These are phyloP conservation scores for Brachyhypopomus gauderio DNA, from an alignment of 2,113 vertebrate species.

Conservation along the genomic window DNA sequence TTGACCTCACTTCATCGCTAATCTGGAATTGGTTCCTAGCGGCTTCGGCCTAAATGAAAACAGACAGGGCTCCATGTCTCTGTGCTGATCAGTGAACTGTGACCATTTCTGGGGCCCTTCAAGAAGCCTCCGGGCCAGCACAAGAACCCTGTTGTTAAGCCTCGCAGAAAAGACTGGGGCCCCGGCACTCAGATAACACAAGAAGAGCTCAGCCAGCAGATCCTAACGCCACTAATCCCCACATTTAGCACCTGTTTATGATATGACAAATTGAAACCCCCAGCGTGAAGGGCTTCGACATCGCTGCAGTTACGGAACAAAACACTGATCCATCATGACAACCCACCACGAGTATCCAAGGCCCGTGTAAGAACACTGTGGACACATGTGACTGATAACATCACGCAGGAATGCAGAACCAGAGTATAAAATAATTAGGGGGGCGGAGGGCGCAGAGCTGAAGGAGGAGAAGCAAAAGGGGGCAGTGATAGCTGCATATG, in stretches of 20 bases:
- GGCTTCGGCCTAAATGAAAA: conserved; percentile 69
- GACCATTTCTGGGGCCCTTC: conserved; percentile 79
- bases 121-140: conserved; percentile 63
- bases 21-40: conserved; percentile 48
- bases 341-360: conserved; percentile 11
- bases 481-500: conserved; percentile 28
- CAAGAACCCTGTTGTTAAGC: conserved; percentile 85
- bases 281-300: conserved; percentile 45
- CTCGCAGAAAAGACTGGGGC: conserved; percentile 74
- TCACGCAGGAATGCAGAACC: conserved; percentile 84
- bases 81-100: conserved; percentile 77
- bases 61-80: conserved; percentile 71
- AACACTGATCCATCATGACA: conserved; percentile 49
- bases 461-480: conserved; percentile 6
- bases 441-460: conserved; percentile 51
- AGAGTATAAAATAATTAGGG: conserved; percentile 86
- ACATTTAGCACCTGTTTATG: conserved; percentile 94
- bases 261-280: conserved; percentile 95
- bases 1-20: conserved; percentile 42
- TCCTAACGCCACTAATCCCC: conserved; percentile 78
- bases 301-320: conserved; percentile 46
- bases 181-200: conserved; percentile 81
- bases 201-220: conserved; percentile 85
- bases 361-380: conserved; percentile 40
- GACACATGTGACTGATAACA: conserved; percentile 90